A percentile compares a stretch with the other conserved stretches of the same genome.
Evolutionary conservation across 1,140 invertebrate genomes (phyloP).

Genomic region (Coenobita brevimanus): DNA sequence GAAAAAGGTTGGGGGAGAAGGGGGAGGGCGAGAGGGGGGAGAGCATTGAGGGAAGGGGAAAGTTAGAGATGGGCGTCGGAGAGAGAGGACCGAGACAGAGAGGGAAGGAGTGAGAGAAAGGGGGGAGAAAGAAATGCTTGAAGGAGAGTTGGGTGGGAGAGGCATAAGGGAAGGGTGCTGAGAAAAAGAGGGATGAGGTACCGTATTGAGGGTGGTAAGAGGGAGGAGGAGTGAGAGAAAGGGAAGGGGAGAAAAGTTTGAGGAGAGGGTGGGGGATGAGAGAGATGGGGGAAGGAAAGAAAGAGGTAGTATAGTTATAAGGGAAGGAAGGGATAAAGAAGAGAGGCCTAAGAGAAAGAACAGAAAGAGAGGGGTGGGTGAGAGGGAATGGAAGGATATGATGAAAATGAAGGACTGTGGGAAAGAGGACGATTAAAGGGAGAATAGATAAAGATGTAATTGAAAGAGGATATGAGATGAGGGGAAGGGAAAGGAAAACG

Average conservation of each 20-base stretch:
- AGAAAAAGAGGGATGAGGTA: background rate
- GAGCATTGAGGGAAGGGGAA: background rate
- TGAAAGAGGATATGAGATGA: too few species aligned
- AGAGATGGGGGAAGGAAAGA: background rate
- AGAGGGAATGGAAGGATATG: background rate
- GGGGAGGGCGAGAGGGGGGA: background rate
- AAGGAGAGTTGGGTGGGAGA: background rate
- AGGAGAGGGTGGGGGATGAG: background rate
- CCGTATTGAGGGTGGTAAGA: background rate
- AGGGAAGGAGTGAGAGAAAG: background rate
- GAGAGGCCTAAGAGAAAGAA: background rate
- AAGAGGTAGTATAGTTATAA: background rate
- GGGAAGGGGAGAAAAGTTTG: background rate
- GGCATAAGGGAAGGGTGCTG: background rate
- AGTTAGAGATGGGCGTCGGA: too few species aligned
- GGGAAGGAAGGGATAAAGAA: background rate
- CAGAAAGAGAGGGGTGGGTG: too few species aligned
- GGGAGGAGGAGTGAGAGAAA: background rate
- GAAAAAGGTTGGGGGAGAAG: background rate
- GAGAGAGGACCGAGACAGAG: too few species aligned
- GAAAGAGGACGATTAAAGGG: background rate
- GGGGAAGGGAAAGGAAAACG: too few species aligned
- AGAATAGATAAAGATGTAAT: too few species aligned
- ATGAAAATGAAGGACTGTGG: background rate
- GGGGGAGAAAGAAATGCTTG: background rate